Base-by-base conservation (phyloP, 2,113 vertebrate species). In the Gambusia holbrooki region DNA sequence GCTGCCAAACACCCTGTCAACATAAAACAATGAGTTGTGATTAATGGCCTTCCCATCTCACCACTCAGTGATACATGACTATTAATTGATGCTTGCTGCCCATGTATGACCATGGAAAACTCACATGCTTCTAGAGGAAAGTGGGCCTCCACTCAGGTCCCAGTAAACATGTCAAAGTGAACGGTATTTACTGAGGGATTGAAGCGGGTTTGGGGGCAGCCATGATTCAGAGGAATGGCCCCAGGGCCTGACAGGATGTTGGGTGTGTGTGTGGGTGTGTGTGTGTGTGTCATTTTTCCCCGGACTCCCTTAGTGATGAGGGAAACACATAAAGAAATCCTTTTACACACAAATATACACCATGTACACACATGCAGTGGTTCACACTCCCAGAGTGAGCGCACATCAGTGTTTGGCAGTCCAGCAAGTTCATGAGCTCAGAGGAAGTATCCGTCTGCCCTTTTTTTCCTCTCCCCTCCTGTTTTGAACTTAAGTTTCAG, bases 181-280 rank as follows among this genome's bases (percentile, higher is more conserved):
- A 76, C 83, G 80, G 89, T 89, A 89, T 93, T 90, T 92, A 90
- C 89, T 85, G 70, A 88, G 87, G 72, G 83, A 85, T 42, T 74
- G 89, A 83, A 91, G 88, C 81, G 82, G 68, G 83, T 89, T 91
- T 83, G 86, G 88, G 51, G 89, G 81, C 87, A 74, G 88, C 82
- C 74, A 45, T 92, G 88, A 92, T 90, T 92, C 90, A 92, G 86
- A 82, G 85, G 87, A 86, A 90, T 87, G 74, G 86, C 91, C 89
- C 73, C 80, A 22, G 88, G 90, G 88, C 76, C 79, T 88, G 90
- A 91, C 91, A 93, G 92, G 92, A 93, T 92, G 91, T 93, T 86
- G 90, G 88, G 48, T 14, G 45, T 48, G 35, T 35, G 32, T 33
- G 30, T 30, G 32, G 1, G 32, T 32, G 45, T 48, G 37, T 12